Conservation (phyloP, 2,113 vertebrate genomes). For the Sorex araneus region DNA sequence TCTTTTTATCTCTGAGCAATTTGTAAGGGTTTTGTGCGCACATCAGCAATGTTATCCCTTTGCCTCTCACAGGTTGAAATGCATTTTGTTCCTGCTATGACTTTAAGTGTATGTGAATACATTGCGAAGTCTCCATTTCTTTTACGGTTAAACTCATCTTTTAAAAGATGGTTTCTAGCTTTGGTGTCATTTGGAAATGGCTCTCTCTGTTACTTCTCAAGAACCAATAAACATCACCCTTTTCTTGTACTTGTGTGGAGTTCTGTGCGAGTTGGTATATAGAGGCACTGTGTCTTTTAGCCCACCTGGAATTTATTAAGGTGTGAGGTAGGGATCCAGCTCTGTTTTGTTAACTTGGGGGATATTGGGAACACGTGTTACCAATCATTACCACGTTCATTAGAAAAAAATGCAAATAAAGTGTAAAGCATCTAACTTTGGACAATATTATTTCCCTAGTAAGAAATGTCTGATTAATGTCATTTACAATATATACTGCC, state of each 20-base stretch:
- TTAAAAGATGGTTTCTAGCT: constrained; percentile 17
- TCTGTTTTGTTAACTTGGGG: constrained; percentile 54
- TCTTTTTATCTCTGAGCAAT: not conserved
- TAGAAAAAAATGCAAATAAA: constrained; percentile 69
- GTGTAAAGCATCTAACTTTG: constrained; percentile 19
- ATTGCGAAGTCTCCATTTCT: constrained; percentile 46
- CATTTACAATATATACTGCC: constrained; percentile 13
- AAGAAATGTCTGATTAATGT: not conserved
- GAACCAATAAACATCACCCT: constrained; percentile 53
- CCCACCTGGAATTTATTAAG: constrained; percentile 69
- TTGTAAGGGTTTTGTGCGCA: not conserved
- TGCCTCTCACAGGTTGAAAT: constrained; percentile 16
- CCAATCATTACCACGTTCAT: constrained; percentile 48
- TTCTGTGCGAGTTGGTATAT: constrained; percentile 4
- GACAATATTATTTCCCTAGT: constrained; percentile 42
- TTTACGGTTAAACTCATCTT: constrained; percentile 24
- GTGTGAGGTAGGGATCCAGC: constrained; percentile 66
- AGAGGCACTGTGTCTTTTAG: constrained; percentile 25
- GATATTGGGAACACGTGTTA: constrained; percentile 64
- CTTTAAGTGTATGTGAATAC: constrained; percentile 30
- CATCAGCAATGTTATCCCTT: not conserved
- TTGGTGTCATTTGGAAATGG: constrained; percentile 62
- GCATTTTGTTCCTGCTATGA: constrained; percentile 37
- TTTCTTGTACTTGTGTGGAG: constrained; percentile 39
- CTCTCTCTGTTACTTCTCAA: not conserved